Evolutionary conservation across 2,113 vertebrate species (phyloP).

Genomic region (Hypomesus transpacificus): DNA sequence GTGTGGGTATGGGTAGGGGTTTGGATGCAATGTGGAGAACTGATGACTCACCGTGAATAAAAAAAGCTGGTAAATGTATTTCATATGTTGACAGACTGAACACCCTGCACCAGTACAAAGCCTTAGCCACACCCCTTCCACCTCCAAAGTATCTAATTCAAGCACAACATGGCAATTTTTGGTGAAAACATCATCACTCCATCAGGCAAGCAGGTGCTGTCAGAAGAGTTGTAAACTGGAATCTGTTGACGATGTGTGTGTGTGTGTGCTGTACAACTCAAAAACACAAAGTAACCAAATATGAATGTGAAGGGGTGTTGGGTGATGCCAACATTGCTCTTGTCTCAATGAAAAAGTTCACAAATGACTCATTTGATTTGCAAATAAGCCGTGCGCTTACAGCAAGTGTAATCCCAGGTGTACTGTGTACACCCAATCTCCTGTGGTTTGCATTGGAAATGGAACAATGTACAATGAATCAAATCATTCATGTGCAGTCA

Average conservation of each 20-base stretch:
- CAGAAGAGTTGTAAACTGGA: neutral
- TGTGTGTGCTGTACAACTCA: no score
- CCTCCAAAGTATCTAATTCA: neutral
- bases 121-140: neutral
- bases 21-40: no score
- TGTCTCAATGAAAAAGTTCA: constrained; percentile 15
- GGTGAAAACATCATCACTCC: constrained; percentile 10
- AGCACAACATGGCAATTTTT: constrained; percentile 18
- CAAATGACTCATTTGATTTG: constrained; percentile 38
- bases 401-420: neutral
- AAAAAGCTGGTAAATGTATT: neutral
- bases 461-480: neutral
- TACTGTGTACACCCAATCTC: constrained; percentile 17
- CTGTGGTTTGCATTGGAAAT: constrained; percentile 53
- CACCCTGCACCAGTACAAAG: neutral
- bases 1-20: no score
- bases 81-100: no score
- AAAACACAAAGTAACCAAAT: no score
- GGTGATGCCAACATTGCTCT: neutral
- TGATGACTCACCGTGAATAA: neutral
- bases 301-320: no score
- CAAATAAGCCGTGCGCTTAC: constrained; percentile 25
- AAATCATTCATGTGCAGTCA: neutral
- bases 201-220: neutral
- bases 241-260: neutral